Evolutionary conservation across 2,888 invertebrate species (phyloP).

Genomic region (Drosophila suboccidentalis): DNA sequence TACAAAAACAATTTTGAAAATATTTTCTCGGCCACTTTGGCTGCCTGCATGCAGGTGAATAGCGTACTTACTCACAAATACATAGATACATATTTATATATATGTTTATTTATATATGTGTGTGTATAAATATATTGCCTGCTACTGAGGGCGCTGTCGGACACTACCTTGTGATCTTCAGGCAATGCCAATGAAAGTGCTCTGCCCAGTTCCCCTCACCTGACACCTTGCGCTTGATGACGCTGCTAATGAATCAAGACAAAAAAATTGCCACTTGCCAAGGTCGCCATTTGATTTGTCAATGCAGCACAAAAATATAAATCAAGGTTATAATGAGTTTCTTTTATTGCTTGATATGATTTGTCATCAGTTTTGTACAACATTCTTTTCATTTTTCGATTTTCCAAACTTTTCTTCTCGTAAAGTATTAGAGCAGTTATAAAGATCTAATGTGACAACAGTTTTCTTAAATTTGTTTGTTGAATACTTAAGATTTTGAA

Average conservation of each 20-base stretch:
- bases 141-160: slow-evolving; percentile 32
- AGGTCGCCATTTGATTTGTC: slow-evolving; percentile 63
- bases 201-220: slow-evolving; percentile 37
- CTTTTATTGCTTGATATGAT: slow-evolving; percentile 42
- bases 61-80: slow-evolving; percentile 14
- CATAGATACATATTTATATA: not conserved
- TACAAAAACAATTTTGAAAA: slow-evolving; percentile 37
- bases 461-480: not conserved
- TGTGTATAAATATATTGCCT: slow-evolving; percentile 36
- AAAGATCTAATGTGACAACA: not conserved
- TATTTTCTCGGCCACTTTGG: slow-evolving; percentile 47
- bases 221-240: slow-evolving; percentile 55
- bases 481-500: not conserved
- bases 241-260: slow-evolving; percentile 70
- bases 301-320: slow-evolving; percentile 66
- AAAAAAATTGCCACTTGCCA: slow-evolving; percentile 54
- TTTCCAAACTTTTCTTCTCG: not conserved
- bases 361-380: slow-evolving; percentile 40
- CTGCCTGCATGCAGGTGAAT: slow-evolving; percentile 61
- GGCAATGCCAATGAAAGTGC: slow-evolving; percentile 74
- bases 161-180: slow-evolving; percentile 70
- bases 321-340: slow-evolving; percentile 59
- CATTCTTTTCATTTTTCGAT: not conserved
- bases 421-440: not conserved
- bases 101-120: slow-evolving; percentile 11